Evolutionary conservation across 2,797 vertebrate species (phyloP).

Genomic region (Apogon hyalosoma): DNA sequence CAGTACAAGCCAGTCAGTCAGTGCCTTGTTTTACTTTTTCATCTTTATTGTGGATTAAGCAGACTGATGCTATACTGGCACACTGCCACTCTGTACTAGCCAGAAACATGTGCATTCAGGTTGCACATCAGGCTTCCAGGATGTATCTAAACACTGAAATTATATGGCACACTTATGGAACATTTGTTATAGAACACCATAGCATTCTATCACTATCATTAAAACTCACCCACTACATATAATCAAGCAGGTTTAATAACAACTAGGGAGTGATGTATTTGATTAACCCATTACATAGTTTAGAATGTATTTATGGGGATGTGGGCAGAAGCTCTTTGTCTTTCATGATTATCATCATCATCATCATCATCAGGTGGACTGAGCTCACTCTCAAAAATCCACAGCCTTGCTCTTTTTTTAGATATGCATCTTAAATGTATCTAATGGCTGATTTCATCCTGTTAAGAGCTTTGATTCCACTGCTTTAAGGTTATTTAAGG

Average conservation of each 20-base stretch:
- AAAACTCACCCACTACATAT: neutral
- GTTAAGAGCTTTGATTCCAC: constrained; percentile 36
- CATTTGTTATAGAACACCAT: too few species aligned
- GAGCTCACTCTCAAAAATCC: constrained; percentile 14
- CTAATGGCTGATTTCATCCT: constrained; percentile 45
- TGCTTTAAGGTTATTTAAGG: constrained; percentile 54
- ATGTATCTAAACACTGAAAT: too few species aligned
- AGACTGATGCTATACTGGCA: too few species aligned
- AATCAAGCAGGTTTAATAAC: constrained; percentile 29
- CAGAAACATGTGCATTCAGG: too few species aligned
- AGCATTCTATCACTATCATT: too few species aligned
- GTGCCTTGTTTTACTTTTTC: too few species aligned
- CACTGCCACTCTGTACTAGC: too few species aligned
- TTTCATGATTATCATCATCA: constrained; percentile 1
- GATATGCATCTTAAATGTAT: neutral
- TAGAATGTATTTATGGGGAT: constrained; percentile 16
- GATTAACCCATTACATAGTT: constrained; percentile 27
- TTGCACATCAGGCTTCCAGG: too few species aligned
- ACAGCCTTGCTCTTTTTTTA: neutral
- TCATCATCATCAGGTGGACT: constrained; percentile 11
- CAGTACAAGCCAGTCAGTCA: too few species aligned
- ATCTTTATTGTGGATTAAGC: too few species aligned
- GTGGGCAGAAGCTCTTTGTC: constrained; percentile 22
- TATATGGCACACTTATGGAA: too few species aligned
- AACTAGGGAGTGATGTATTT: constrained; percentile 32